Conservation (phyloP, 1,140 invertebrate species). For the Diachasmimorpha longicaudata region DNA sequence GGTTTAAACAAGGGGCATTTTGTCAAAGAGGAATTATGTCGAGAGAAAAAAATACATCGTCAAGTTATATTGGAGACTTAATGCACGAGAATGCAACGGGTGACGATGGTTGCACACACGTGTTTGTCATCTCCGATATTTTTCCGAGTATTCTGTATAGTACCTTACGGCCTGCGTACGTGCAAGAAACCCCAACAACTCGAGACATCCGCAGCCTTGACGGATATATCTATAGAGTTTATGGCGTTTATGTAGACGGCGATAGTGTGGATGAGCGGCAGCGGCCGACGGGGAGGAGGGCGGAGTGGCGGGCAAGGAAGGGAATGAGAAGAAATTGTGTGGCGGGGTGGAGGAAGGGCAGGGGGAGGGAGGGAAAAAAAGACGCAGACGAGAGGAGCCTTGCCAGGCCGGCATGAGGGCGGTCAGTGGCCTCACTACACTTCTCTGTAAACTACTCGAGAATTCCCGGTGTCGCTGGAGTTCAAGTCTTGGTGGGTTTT, state of each 20-base stretch:
- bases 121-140: conserved; percentile 26
- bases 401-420: conserved; percentile 24
- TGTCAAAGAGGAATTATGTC: not conserved
- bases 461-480: not conserved
- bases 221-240: not conserved
- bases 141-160: conserved; percentile 15
- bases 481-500: not conserved
- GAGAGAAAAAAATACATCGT: not conserved
- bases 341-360: no score
- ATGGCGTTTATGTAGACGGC: not conserved
- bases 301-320: not conserved
- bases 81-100: not conserved
- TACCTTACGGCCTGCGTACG: not conserved
- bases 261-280: not conserved
- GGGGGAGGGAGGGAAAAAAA: conserved; percentile 2
- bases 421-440: conserved; percentile 32
- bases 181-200: not conserved
- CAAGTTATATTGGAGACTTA: not conserved
- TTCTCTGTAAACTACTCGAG: conserved; percentile 21
- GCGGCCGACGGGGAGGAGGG: no score
- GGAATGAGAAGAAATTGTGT: not conserved
- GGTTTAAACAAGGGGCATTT: no score
- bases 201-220: conserved; percentile 1
- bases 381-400: conserved; percentile 22
- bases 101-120: conserved; percentile 12